Percentiles rank a stretch among this genome's conserved stretches.
Conservation (phyloP, 2,888 invertebrate species). For the Rotaria socialis region DNA sequence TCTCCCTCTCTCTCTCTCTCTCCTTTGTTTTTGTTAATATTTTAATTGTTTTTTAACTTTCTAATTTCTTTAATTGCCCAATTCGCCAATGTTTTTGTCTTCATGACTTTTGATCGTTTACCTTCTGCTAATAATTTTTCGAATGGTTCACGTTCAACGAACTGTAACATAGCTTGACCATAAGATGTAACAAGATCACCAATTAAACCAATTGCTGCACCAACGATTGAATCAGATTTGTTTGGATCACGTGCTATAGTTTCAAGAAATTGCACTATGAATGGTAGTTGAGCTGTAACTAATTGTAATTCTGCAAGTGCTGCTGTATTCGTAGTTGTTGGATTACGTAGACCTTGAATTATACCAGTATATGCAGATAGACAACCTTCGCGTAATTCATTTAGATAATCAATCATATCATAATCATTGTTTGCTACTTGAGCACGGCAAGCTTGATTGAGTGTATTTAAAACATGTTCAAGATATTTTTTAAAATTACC, state of each 20-base stretch:
- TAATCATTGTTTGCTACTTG: slow-evolving; percentile 65
- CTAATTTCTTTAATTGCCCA: slow-evolving; percentile 95
- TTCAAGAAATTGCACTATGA: slow-evolving; percentile 82
- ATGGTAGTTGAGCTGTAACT: slow-evolving; percentile 78
- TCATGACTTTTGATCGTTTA: slow-evolving; percentile 75
- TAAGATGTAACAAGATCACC: slow-evolving; percentile 89
- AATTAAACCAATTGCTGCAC: slow-evolving; percentile 81
- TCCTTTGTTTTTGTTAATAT: background rate
- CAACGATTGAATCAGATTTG: slow-evolving; percentile 78
- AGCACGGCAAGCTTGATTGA: slow-evolving; percentile 76
- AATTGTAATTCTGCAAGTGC: slow-evolving; percentile 27
- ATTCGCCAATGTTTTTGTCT: slow-evolving; percentile 82
- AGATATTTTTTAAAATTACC: slow-evolving; percentile 87
- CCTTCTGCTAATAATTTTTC: slow-evolving; percentile 78
- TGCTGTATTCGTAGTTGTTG: background rate
- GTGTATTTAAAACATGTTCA: slow-evolving; percentile 73
- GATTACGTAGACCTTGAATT: slow-evolving; percentile 75
- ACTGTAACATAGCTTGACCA: slow-evolving; percentile 74
- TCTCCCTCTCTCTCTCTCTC: background rate
- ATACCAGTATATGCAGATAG: slow-evolving; percentile 97
- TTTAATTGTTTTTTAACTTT: slow-evolving; percentile 69
- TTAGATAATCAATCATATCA: slow-evolving; percentile 92
- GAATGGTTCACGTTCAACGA: slow-evolving; percentile 78
- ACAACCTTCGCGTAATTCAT: slow-evolving; percentile 87
- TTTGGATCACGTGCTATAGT: slow-evolving; percentile 77